These are phyloP conservation scores for Apodemia zela DNA, from an alignment of 2,888 invertebrate genomes.

Conservation along the genomic window DNA sequence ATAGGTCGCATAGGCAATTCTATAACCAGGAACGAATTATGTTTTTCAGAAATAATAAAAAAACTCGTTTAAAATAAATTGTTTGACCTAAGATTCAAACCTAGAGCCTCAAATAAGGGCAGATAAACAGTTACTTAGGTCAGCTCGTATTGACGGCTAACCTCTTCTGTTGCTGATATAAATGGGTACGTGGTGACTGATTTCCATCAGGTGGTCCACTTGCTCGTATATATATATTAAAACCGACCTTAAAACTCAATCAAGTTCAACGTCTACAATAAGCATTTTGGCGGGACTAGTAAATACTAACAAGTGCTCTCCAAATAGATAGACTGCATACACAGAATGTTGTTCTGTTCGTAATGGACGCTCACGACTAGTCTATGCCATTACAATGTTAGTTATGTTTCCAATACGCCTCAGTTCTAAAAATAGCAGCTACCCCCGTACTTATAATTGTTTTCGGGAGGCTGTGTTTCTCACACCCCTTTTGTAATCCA, in stretches of 20 bases:
- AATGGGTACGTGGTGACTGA: too few species aligned
- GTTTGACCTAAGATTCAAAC: too few species aligned
- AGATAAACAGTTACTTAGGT: too few species aligned
- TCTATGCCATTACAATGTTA: conserved; percentile 45
- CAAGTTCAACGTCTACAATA: conserved; percentile 32
- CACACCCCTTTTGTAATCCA: conserved; percentile 32
- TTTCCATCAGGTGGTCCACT: too few species aligned
- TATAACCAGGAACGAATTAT: too few species aligned
- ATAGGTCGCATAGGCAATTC: too few species aligned
- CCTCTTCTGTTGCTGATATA: too few species aligned
- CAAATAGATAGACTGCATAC: conserved; percentile 55
- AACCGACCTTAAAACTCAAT: conserved; percentile 22
- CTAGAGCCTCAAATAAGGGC: too few species aligned
- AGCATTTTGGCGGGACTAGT: conserved; percentile 49
- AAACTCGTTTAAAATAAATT: too few species aligned
- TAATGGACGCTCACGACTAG: background rate
- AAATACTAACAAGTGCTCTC: conserved; percentile 49
- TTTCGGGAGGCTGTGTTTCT: conserved; percentile 69
- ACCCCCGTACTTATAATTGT: conserved; percentile 70
- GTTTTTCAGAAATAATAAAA: too few species aligned
- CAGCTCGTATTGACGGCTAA: too few species aligned
- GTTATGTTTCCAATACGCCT: conserved; percentile 53
- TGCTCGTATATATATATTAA: background rate
- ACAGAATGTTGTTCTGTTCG: conserved; percentile 37
- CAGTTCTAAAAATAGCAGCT: conserved; percentile 67